A percentile compares a stretch with the other conserved stretches of the same genome.
Evolutionary conservation across 2,888 invertebrate genomes (phyloP).

Genomic region (Trissonchulus sp.): DNA sequence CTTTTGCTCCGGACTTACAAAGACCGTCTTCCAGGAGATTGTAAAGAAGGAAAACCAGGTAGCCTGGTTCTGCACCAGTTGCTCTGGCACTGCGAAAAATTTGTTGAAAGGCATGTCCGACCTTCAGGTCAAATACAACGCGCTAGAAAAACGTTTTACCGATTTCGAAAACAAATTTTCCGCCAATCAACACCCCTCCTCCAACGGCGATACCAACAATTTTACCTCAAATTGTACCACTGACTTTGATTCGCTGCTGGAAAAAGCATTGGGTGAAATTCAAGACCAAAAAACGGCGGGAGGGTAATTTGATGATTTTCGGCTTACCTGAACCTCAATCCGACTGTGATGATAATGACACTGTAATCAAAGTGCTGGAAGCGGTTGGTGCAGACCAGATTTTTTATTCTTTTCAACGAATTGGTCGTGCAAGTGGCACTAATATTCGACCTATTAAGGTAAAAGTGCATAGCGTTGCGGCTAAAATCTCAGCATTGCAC

Average conservation of each 20-base stretch:
- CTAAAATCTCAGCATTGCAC: constrained; percentile 13
- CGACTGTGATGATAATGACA: not conserved
- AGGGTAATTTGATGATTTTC: constrained; percentile 13
- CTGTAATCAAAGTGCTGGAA: constrained; percentile 3
- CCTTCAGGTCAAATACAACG: constrained; percentile 5
- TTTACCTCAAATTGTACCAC: not conserved
- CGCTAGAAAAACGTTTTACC: constrained; percentile 1
- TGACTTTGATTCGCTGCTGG: not conserved
- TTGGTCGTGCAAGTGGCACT: constrained; percentile 2
- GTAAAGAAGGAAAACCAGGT: constrained; percentile 7
- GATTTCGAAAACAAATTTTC: constrained; percentile 5
- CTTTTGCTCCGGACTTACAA: not conserved
- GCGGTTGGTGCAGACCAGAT: constrained; percentile 11
- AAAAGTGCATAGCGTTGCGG: not conserved
- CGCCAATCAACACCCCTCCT: not conserved
- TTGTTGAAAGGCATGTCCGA: constrained; percentile 11
- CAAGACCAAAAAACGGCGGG: constrained; percentile 10
- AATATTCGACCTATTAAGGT: constrained; percentile 5
- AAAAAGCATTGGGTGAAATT: constrained; percentile 10
- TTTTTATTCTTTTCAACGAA: not conserved
- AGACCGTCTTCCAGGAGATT: constrained; percentile 10
- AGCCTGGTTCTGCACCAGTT: constrained; percentile 13
- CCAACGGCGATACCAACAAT: constrained; percentile 4
- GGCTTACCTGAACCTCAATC: constrained; percentile 10
- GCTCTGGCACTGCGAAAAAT: constrained; percentile 11